Percentiles rank a stretch among this genome's conserved stretches.
Conservation (phyloP, 2,113 vertebrate species). For the Centropus bengalensis region DNA sequence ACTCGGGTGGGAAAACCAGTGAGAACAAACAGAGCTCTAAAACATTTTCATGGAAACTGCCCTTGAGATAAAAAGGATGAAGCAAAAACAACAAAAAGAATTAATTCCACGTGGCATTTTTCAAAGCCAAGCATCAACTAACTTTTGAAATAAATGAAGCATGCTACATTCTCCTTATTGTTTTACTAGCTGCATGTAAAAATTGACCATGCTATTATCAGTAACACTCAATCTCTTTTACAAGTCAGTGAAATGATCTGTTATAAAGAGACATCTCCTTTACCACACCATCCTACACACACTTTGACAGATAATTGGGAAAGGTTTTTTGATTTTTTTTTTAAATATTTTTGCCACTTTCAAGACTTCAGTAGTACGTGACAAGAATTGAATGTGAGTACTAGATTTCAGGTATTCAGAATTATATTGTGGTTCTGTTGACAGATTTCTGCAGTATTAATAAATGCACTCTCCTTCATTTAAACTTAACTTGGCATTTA, state of each 20-base stretch:
- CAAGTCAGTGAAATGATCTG: neutral
- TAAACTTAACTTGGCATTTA: conserved; percentile 31
- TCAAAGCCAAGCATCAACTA: neutral
- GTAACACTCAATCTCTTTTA: neutral
- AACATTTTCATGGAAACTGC: neutral
- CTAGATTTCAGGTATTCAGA: neutral
- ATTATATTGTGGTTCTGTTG: neutral
- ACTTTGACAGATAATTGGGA: neutral
- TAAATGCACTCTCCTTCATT: neutral
- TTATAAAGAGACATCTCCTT: neutral
- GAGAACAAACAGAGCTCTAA: conserved; percentile 6
- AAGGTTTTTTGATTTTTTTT: neutral
- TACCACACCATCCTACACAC: neutral
- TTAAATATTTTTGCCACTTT: neutral
- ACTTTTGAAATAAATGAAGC: neutral
- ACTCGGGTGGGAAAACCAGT: neutral
- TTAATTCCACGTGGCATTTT: neutral
- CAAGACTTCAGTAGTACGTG: neutral
- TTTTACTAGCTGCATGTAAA: neutral
- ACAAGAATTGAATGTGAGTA: neutral
- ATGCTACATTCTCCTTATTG: neutral
- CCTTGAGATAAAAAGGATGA: neutral
- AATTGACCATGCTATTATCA: neutral
- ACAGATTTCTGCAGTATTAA: neutral
- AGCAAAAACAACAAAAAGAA: neutral